Base-by-base conservation (phyloP, 2,888 invertebrate species). In the Tachina fera region DNA sequence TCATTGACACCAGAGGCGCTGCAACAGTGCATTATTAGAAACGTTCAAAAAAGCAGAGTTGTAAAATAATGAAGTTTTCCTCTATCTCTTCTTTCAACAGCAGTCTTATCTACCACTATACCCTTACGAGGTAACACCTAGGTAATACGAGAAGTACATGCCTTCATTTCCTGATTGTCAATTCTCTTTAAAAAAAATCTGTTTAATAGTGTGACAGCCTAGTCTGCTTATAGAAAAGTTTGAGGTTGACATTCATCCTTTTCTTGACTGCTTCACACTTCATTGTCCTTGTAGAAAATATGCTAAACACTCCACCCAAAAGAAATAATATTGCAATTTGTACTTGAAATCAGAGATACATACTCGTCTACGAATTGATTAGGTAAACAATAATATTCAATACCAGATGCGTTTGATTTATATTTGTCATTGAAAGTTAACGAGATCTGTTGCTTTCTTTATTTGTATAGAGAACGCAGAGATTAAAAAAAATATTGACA, bases 381-480 rank as follows among this genome's bases (percentile, higher is more conserved):
- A 51, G 51, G 0, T 6, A 9, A 43, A 45, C 6, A 51, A 43
- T 8, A 3, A 31, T 47, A 19, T n/a, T 13, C 63, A 58, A 39
- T 49, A 47, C 39, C 79, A 79, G 63, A 14, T 79, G 79, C 16
- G 45, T 53, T 10, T 71, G 61, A 71, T 45, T n/a, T n/a, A 22
- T 31, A 31, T 71, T 71, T 79, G 70, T 56, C 63, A 79, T n/a
- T 53, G 56, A 71, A 68, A 16, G 41, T 41, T 68, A 77, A 77
- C 49, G 60, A 77, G 19, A 19, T 45, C 13, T 63, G 45, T 61
- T 60, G 51, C 31, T 51, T 67, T 45, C 31, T 51, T 67, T 45
- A 53, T 14, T n/a, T 41, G 11, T 22, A 22, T 22, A 22, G 11
- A 39, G n/a, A 9, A 60, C 2, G 31, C 0, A 31, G 6, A 31